These are phyloP conservation scores for Macaria liturata DNA, from an alignment of 2,888 invertebrate genomes.

Conservation along the genomic window DNA sequence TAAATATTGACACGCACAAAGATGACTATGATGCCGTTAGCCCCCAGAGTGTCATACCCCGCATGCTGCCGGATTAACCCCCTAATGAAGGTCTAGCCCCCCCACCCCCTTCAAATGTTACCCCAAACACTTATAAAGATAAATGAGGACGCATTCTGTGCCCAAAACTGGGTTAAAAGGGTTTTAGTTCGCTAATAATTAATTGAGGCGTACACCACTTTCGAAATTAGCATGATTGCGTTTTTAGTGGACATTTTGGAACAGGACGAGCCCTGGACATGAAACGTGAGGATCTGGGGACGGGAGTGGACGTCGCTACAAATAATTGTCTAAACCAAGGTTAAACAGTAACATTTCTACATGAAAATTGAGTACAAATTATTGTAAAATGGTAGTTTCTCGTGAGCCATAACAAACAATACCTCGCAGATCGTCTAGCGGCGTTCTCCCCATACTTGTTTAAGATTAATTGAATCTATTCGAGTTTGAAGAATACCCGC, in stretches of 20 bases:
- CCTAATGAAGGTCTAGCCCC: constrained; percentile 53
- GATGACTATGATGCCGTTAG: constrained; percentile 31
- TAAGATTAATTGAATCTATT: constrained; percentile 29
- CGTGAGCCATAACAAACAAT: not conserved
- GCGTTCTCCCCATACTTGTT: not conserved
- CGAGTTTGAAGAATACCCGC: constrained; percentile 24
- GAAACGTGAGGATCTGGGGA: constrained; percentile 1
- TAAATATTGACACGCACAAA: constrained; percentile 25
- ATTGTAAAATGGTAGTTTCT: no score
- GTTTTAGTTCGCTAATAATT: constrained; percentile 70
- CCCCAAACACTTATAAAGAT: constrained; percentile 70
- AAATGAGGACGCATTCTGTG: constrained; percentile 61
- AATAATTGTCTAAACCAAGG: no score
- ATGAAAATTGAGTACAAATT: no score
- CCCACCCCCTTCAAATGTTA: constrained; percentile 41
- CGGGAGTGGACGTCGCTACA: not conserved
- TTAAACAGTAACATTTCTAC: no score
- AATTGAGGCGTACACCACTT: constrained; percentile 63
- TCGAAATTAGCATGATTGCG: constrained; percentile 57
- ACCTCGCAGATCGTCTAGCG: not conserved
- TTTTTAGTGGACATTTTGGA: constrained; percentile 43
- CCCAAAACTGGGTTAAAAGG: constrained; percentile 65
- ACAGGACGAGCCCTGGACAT: constrained; percentile 11
- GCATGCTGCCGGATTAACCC: constrained; percentile 52
- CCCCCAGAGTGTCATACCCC: constrained; percentile 29